Base-by-base conservation (phyloP, 1,140 invertebrate genomes). In the Sipha flava region DNA sequence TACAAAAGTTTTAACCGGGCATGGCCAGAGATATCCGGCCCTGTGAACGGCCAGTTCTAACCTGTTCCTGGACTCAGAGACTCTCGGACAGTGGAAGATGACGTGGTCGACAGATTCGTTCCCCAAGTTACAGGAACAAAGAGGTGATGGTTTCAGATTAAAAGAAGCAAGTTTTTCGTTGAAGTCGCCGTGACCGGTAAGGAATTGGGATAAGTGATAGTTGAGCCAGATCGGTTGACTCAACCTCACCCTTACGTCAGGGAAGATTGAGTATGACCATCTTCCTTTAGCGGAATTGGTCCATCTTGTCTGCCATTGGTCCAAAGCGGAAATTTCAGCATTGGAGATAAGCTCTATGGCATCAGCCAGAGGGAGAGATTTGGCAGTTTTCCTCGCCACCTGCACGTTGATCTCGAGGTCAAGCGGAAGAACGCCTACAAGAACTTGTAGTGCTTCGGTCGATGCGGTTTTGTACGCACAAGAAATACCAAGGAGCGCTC, bases 1-100 rank as follows among this genome's bases (percentile, higher is more conserved):
- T 1, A n/a, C 2, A 0, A 52, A 3, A 1, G 2, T 0, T 21
- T 7, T 9, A 0, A 23, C 1, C 18, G 0, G 18, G 6, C 18
- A 21, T n/a, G 0, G 47, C 18, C 47, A 52, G 2, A 21, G 7
- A 1, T 21, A 2, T 0, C 47, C 47, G 0, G 47, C n/a, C 1
- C 47, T 21, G 7, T 23, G 0, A 23, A 52, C 2, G 21, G 21
- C 7, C n/a, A n/a, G n/a, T n/a, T n/a, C n/a, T n/a, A n/a, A n/a
- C n/a, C n/a, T n/a, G n/a, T n/a, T n/a, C n/a, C n/a, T n/a, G n/a
- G n/a, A n/a, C n/a, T n/a, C n/a, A n/a, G n/a, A n/a, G n/a, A n/a
- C n/a, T n/a, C n/a, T n/a, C n/a, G n/a, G n/a, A n/a, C n/a, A n/a
- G n/a, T n/a, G n/a, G n/a, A n/a, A n/a, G n/a, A n/a, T n/a, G n/a